A percentile compares a stretch with the other conserved stretches of the same genome.
phyloP scores from a whole-genome alignment of 1,140 invertebrate genomes.

The Ericerus pela region DNA sequence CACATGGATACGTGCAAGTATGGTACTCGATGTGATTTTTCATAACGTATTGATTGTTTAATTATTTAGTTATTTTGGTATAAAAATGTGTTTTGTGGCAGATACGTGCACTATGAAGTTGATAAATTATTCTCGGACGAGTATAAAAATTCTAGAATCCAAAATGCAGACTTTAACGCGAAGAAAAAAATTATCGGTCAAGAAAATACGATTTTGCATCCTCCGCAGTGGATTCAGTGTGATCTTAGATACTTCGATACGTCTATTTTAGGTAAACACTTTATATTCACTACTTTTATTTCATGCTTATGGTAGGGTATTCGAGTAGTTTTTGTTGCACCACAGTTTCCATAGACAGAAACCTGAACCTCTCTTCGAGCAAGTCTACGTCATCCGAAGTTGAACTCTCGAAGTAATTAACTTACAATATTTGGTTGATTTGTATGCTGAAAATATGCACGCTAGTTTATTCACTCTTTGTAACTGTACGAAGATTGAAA shows the following conservation, averaged over 20 bases:
- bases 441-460: too few species aligned
- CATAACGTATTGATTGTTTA: background rate
- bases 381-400: too few species aligned
- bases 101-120: constrained; percentile 88
- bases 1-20: constrained; percentile 97
- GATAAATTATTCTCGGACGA: constrained; percentile 37
- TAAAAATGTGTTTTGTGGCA: constrained; percentile 30
- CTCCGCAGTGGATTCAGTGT: constrained; percentile 93
- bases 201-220: constrained; percentile 55
- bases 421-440: too few species aligned
- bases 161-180: background rate
- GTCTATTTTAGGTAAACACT: constrained; percentile 62
- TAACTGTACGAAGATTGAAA: too few species aligned
- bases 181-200: constrained; percentile 15
- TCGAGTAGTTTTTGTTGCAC: too few species aligned
- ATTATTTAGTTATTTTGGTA: background rate
- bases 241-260: constrained; percentile 90
- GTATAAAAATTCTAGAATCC: constrained; percentile 26
- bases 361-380: too few species aligned
- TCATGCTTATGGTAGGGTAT: too few species aligned
- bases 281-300: constrained; percentile 2
- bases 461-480: too few species aligned
- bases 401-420: too few species aligned
- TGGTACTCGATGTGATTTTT: background rate
- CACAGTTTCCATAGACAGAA: too few species aligned